phyloP scores from a whole-genome alignment of 1,140 invertebrate species.

The Leptinotarsa texana region DNA sequence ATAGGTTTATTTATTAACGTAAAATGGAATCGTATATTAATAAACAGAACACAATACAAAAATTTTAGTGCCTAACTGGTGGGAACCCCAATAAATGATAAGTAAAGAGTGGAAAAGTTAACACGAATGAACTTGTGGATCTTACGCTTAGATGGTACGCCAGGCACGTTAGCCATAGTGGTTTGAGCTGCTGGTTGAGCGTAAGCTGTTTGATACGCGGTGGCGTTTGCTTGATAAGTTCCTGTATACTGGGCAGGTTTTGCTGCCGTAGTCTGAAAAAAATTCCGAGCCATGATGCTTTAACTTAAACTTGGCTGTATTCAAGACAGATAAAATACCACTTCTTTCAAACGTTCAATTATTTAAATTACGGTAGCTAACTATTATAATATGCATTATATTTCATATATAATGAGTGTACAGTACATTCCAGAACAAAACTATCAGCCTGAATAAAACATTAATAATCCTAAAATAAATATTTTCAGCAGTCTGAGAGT shows the following conservation, averaged over 20 bases:
- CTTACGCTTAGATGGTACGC: conserved; percentile 57
- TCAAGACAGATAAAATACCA: neutral
- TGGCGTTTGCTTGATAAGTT: conserved; percentile 54
- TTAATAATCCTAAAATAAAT: too few relatives aligned
- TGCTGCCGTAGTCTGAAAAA: conserved; percentile 41
- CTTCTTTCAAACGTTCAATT: too few relatives aligned
- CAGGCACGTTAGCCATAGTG: conserved; percentile 54
- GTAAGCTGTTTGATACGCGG: conserved; percentile 55
- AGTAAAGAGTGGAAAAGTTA: conserved; percentile 2
- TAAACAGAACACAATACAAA: neutral
- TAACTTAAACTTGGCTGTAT: neutral
- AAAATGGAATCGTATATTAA: neutral
- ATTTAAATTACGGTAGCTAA: neutral
- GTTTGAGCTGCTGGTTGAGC: conserved; percentile 54
- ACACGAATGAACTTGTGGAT: neutral
- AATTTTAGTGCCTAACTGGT: neutral
- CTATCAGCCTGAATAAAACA: neutral
- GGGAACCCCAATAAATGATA: neutral
- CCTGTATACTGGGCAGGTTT: conserved; percentile 56
- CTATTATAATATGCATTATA: neutral
- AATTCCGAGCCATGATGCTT: conserved; percentile 35
- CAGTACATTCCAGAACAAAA: neutral
- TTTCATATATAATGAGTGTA: neutral
- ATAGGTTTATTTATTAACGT: too few relatives aligned
- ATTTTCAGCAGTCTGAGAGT: too few relatives aligned